Evolutionary conservation across 2,888 invertebrate species (phyloP).

Genomic region (Urechis unicinctus): DNA sequence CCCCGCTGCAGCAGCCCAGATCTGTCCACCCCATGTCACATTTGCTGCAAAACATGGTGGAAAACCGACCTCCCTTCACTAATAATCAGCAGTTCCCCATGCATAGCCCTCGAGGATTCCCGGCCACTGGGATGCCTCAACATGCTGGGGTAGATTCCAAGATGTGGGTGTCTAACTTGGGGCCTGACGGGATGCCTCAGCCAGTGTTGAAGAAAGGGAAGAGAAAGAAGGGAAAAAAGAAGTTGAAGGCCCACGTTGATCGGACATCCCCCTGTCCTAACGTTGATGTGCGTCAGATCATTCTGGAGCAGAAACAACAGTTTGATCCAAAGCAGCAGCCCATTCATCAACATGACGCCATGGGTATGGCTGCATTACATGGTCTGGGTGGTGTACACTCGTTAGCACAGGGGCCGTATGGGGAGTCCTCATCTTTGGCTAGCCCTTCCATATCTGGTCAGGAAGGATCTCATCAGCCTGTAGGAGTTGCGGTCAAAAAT

Average conservation of each 20-base stretch:
- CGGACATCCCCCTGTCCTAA: slow-evolving; percentile 56
- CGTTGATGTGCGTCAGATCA: slow-evolving; percentile 58
- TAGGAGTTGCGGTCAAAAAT: too few relatives aligned
- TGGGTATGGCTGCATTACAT: not conserved
- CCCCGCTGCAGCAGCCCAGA: not conserved
- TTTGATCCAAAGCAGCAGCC: not conserved
- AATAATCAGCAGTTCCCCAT: not conserved
- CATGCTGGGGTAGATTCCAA: too few relatives aligned
- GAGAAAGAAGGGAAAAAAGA: not conserved
- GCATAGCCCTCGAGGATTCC: too few relatives aligned
- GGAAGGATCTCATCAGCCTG: too few relatives aligned
- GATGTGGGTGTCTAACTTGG: too few relatives aligned
- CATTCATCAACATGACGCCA: too few relatives aligned
- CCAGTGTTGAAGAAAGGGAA: not conserved
- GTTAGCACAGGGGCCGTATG: too few relatives aligned
- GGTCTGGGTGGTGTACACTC: too few relatives aligned
- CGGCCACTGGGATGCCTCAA: too few relatives aligned
- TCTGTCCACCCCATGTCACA: not conserved
- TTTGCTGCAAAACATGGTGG: not conserved
- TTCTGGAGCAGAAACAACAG: slow-evolving; percentile 5
- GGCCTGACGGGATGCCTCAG: too few relatives aligned
- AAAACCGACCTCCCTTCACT: not conserved
- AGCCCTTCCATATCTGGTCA: too few relatives aligned
- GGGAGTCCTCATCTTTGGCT: too few relatives aligned
- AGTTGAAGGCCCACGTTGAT: slow-evolving; percentile 24